phyloP scores from a whole-genome alignment of 2,888 invertebrate species.

The Tanypteryx hageni region DNA sequence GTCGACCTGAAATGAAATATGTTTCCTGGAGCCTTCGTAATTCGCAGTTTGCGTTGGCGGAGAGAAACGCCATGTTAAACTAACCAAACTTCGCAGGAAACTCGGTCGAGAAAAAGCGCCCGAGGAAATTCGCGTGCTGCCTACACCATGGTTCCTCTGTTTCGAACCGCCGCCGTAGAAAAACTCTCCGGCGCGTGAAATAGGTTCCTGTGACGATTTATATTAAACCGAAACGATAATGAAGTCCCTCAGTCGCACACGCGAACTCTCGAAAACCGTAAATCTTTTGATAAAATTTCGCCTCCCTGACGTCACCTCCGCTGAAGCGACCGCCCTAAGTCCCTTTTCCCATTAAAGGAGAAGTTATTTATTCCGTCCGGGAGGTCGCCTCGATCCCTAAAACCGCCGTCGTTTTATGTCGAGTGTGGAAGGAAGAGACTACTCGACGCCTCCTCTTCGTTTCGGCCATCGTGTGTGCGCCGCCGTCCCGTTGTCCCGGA shows the following conservation, averaged over 20 bases:
- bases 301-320: too few species aligned
- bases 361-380: neutral
- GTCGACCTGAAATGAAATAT: too few species aligned
- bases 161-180: neutral
- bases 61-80: too few species aligned
- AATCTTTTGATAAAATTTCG: neutral
- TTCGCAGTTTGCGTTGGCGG: too few species aligned
- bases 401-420: neutral
- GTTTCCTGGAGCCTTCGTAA: too few species aligned
- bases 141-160: too few species aligned
- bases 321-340: neutral
- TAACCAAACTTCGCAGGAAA: too few species aligned
- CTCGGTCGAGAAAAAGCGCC: too few species aligned
- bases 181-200: constrained; percentile 1
- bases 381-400: neutral
- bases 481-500: neutral
- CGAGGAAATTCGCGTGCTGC: too few species aligned
- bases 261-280: neutral
- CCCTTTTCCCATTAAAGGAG: neutral
- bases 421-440: neutral
- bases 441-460: too few species aligned
- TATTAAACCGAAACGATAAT: neutral
- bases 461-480: neutral
- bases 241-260: neutral
- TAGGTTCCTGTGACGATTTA: neutral